Evolutionary conservation across 2,888 invertebrate species (phyloP), one percentile per base, ranked within the genome.

Genomic region (Athripsodes cinereus): DNA sequence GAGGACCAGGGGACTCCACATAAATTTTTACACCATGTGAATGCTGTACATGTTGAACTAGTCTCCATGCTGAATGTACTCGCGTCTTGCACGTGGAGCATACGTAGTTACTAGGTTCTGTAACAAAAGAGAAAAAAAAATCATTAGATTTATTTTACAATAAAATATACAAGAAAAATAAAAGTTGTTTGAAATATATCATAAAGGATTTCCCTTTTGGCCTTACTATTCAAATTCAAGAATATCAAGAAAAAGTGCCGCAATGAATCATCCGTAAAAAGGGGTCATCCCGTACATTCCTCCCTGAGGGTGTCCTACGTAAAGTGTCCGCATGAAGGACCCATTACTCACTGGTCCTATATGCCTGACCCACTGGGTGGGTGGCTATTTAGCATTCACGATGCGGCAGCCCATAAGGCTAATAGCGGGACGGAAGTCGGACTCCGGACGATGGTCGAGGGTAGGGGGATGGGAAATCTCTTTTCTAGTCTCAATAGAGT

Each of bases 1-100:
- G 68, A 8, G 61, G 54, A 31, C 58, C 60, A 8, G 62, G 62
- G 35, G 64, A 64, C 67, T 91, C 91, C 54, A 89, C 83, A 79
- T 95, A 97, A 69, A 97, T 92, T 73, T 93, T 91, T 62, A 96
- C 88, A 19, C 96, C 96, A 70, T 97, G 97, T 60, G 89, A 86
- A 69, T 90, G 90, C 73, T 97, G 96, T 22, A 92, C 96, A 73
- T 97, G 97, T 71, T 96, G 96, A 44, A 97, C 84, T 61, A 97
- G 81, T 58, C 90, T 83, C 97, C 97, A 97, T 6, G 97, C 96
- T n/a, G 95, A 95, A 67, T 87, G 87, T 66, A 92, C 86, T 52
- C 91, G 86, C 64, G 91, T 88, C 70, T 94, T 93, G 80, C 97
- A 97, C 65, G 95, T 94, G 50, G 90, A 91, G 71, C 96, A 97